Base-by-base conservation (phyloP, 2,797 vertebrate genomes). In the Hydrolagus colliei region DNA sequence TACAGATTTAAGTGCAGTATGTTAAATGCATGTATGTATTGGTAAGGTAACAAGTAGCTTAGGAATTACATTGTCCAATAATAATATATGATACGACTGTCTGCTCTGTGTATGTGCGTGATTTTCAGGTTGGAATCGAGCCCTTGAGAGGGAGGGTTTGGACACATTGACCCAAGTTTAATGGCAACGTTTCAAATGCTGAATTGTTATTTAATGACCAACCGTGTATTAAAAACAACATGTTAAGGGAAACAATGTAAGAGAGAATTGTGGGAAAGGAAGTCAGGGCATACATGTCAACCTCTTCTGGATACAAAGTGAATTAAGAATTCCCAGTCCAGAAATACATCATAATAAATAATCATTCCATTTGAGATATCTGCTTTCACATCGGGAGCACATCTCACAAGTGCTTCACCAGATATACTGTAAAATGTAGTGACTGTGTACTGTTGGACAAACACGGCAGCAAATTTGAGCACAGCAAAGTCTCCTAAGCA, bases 171-270 rank as follows among this genome's bases (percentile, higher is more conserved):
- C 32, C 16, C 41, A 71, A 20, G 65, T 14, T 84, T 84, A 35
- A 84, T 84, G 65, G 16, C 27, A 52, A 84, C 32, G 41, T 27
- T 71, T n/a, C 63, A 71, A 82, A 82, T 68, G 65, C 67, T 82
- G 27, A 84, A 84, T 68, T 84, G 79, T 84, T 84, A 84, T 84
- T 84, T 71, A 71, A 84, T 71, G 67, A 41, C 65, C 41, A 84
- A 71, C 32, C 13, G 67, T 71, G 79, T 18, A 84, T 35, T 71
- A 52, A 84, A 82, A 84, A 84, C 68, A 32, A 82, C 68, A 84
- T 68, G 68, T 52, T 71, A 65, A 32, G 27, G 7, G 79, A 67
- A 41, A 62, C 79, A 82, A 71, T 67, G 32, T 68, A 84, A 84
- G 18, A 71, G 41, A 84, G 79, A 35, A 67, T 82, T 84, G 65